Conservation (phyloP, 2,797 vertebrate genomes). For the Muscicapa comitata region DNA sequence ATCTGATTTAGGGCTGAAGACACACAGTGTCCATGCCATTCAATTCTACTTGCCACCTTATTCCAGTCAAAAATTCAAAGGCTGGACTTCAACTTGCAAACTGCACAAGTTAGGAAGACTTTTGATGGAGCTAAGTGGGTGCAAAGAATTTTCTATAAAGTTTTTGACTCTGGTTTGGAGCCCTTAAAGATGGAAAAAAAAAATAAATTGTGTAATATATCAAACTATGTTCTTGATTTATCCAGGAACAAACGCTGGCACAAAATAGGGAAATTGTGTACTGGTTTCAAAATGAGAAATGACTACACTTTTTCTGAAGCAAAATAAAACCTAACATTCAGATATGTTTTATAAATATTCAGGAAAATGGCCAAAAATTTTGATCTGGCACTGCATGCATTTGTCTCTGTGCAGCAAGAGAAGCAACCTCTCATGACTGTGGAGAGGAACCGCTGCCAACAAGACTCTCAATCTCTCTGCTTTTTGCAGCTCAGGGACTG, state of each 20-base stretch:
- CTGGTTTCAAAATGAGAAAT: not conserved
- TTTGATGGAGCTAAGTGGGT: not conserved
- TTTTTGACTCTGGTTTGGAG: not conserved
- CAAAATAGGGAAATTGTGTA: not conserved
- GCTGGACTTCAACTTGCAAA: not conserved
- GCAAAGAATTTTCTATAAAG: not conserved
- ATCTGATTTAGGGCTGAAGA: not conserved
- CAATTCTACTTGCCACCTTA: not conserved
- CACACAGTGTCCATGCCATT: rapidly evolving
- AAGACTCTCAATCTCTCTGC: not conserved
- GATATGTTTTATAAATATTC: not conserved
- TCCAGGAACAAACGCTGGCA: not conserved
- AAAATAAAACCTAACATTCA: not conserved
- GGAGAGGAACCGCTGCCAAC: not conserved
- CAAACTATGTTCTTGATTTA: not conserved
- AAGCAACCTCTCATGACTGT: not conserved
- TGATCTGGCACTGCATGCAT: not conserved
- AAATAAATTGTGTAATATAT: not conserved
- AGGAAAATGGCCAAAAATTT: not conserved
- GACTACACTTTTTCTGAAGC: not conserved
- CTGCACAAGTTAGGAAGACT: not conserved
- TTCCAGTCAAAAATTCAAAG: not conserved
- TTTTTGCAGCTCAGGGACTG: not conserved
- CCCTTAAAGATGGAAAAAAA: rapidly evolving
- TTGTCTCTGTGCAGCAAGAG: not conserved